phyloP scores from a whole-genome alignment of 2,113 vertebrate species.

The Nothobranchius kuhntae region DNA sequence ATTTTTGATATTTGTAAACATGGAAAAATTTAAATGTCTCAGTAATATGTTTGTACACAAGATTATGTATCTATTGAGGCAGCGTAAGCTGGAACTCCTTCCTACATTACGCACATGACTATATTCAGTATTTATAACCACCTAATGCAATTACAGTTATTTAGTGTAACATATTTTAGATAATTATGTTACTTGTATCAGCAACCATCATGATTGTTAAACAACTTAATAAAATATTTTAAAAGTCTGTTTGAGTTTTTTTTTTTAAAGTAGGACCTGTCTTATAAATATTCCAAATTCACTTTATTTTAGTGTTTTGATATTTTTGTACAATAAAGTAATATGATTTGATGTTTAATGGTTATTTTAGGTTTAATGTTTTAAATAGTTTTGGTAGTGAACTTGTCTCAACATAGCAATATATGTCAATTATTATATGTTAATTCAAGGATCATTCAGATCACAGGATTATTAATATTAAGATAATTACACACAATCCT shows the following conservation, averaged over 20 bases:
- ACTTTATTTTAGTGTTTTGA: too few relatives aligned
- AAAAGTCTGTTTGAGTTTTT: neutral
- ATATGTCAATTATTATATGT: too few relatives aligned
- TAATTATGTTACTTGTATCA: neutral
- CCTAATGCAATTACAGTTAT: too few relatives aligned
- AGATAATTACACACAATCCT: too few relatives aligned
- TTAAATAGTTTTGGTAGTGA: too few relatives aligned
- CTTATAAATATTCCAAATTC: too few relatives aligned
- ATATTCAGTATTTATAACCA: neutral
- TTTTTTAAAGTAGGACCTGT: neutral
- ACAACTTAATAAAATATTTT: slow-evolving; percentile 2
- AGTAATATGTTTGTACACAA: neutral
- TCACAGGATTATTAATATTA: too few relatives aligned
- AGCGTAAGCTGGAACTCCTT: neutral
- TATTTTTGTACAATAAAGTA: too few relatives aligned
- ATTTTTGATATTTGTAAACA: slow-evolving; percentile 4
- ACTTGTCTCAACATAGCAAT: too few relatives aligned
- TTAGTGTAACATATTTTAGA: neutral
- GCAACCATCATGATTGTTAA: neutral
- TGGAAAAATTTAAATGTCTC: neutral
- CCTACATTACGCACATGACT: neutral
- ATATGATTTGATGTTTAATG: too few relatives aligned
- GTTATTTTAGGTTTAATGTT: too few relatives aligned
- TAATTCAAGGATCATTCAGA: too few relatives aligned
- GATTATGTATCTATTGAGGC: slow-evolving; percentile 1